Base-by-base conservation (phyloP, 2,888 invertebrate genomes). In the Chrysolina americana region DNA sequence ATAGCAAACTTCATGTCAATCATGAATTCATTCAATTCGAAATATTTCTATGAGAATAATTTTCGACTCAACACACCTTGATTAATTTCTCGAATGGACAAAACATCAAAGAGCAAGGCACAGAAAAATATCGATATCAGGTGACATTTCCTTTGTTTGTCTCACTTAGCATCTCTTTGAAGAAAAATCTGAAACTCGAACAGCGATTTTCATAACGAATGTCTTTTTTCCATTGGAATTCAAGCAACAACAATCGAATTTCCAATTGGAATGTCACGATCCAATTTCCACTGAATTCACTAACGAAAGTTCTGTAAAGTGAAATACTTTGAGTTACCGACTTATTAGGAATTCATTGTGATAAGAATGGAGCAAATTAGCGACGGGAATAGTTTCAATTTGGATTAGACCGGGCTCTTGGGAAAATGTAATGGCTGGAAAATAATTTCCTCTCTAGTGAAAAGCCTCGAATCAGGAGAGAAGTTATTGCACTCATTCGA, bases 341-440 rank as follows among this genome's bases (percentile, higher is more conserved):
- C n/a, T 59, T 23, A 59, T 59, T n/a, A 28, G 23, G 15, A 59
- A 59, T 59, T 36, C n/a, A 59, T 28, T 36, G 28, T 17, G 59
- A 59, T 28, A 59, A 59, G 9, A n/a, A 36, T 2, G 36, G 28
- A 28, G 59, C 11, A 59, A 23, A 59, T 36, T 59, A 59, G n/a
- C 59, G 59, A n/a, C 15, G 1, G n/a, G n/a, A 59, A 59, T 59
- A 59, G 59, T 59, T 59, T 28, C 59, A 28, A 28, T 59, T 28
- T 6, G n/a, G 59, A 28, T 59, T n/a, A n/a, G n/a, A 59, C 28
- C 59, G 28, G 8, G 36, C 10, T 59, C 28, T 36, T 15, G 23
- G 19, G 15, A 15, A 59, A 59, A 59, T 59, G 5, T 36, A 59
- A 28, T n/a, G 28, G 9, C 59, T 8, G 36, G 36, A 59, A 50